phyloP scores from a whole-genome alignment of 2,797 vertebrate genomes.

The Gobionotothen gibberifrons region DNA sequence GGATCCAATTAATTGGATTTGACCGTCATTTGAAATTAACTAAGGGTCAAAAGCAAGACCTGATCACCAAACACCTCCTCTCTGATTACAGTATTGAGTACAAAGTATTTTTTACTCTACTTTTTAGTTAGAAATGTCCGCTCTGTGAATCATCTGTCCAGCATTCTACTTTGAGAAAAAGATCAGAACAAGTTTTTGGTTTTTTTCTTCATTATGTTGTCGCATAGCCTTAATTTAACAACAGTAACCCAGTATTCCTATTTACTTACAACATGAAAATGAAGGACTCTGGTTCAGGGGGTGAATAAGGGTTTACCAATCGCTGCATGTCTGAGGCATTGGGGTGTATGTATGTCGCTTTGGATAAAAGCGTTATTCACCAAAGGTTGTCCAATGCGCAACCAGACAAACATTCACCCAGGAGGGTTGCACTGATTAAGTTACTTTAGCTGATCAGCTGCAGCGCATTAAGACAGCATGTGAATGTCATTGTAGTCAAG shows the following conservation, averaged over 20 bases:
- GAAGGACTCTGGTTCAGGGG: no score
- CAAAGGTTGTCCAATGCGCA: no score
- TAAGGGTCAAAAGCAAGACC: constrained; percentile 42
- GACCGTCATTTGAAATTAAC: constrained; percentile 61
- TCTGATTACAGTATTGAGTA: background rate
- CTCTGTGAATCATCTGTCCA: background rate
- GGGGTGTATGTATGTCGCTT: background rate
- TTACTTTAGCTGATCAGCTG: background rate
- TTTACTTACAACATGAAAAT: no score
- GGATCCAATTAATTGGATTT: constrained; percentile 70
- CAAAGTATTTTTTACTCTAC: background rate
- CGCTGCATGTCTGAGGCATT: no score
- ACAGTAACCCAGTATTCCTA: no score
- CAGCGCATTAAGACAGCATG: background rate
- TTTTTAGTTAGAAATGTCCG: background rate
- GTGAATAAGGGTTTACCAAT: no score
- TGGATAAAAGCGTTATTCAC: background rate
- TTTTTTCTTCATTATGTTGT: background rate
- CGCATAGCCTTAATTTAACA: background rate
- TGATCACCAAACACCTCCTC: constrained; percentile 26
- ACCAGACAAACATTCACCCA: background rate
- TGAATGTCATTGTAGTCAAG: background rate
- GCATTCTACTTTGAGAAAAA: background rate
- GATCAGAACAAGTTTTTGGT: background rate
- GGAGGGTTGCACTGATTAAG: no score